phyloP scores from a whole-genome alignment of 2,797 vertebrate species.

The Alosa sapidissima region DNA sequence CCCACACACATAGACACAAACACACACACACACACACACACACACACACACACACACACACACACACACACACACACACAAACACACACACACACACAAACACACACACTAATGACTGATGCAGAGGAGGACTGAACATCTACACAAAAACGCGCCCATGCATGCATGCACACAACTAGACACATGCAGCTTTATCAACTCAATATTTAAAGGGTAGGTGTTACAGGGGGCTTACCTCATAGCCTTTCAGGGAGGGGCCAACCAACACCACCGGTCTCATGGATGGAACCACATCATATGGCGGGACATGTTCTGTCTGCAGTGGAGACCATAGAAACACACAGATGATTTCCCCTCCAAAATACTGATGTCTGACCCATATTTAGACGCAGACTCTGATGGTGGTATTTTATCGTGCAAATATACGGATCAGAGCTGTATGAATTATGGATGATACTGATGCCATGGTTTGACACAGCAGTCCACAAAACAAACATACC shows the following conservation, averaged over 20 bases:
- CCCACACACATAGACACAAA: conserved; percentile 58
- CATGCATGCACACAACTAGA: neutral
- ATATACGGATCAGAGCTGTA: neutral
- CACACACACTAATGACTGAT: conserved; percentile 24
- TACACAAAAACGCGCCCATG: conserved; percentile 7
- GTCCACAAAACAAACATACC: conserved; percentile 74
- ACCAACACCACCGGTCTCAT: conserved; percentile 96
- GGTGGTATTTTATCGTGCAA: neutral
- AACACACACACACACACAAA: conserved; percentile 35
- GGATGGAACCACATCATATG: conserved; percentile 94
- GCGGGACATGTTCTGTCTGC: conserved; percentile 88
- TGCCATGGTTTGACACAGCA: neutral
- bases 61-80: conserved; percentile 63
- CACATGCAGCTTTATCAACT: neutral
- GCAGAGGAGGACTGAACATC: neutral
- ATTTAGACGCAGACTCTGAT: neutral
- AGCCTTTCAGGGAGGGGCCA: conserved; percentile 94
- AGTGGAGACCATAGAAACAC: conserved; percentile 41
- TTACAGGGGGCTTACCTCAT: conserved; percentile 78
- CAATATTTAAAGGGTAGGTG: neutral
- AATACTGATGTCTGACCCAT: neutral
- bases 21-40: conserved; percentile 27
- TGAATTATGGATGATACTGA: neutral
- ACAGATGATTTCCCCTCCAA: neutral
- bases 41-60: conserved; percentile 60